Evolutionary conservation across 2,113 vertebrate species (phyloP), one percentile per base, ranked within the genome.

Genomic region (Coregonus clupeaformis): DNA sequence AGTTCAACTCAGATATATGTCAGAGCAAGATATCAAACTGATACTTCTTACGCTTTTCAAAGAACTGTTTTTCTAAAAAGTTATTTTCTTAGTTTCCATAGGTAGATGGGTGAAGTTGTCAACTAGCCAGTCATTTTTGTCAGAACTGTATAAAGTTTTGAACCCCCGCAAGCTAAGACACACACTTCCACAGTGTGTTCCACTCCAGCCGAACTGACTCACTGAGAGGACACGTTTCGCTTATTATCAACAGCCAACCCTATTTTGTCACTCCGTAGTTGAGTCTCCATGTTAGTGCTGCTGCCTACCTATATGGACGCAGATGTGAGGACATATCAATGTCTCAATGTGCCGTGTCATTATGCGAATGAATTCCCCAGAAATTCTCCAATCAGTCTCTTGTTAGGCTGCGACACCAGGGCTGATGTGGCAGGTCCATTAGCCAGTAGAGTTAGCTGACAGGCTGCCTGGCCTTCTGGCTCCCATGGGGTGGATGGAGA

Each of bases 381-480:
- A 85, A 88, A 87, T 90, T 90, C 5, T 49, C 83, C 86, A 88
- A 91, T 91, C 87, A 90, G 83, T 87, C 85, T 85, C 90, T 89
- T 83, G 84, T 90, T 92, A 87, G 88, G 74, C 77, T 70, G 77
- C 80, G 81, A 82, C 85, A 89, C 79, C 76, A 42, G 74, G 81
- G 79, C 82, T 86, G 83, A 90, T 87, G 89, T 90, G 88, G 88
- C 89, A 89, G 87, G 85, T 91, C 89, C 83, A 90, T 92, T 92
- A 91, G 83, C 86, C 85, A 83, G 79, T 62, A 87, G 86, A 84
- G 79, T 77, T 74, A 78, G 84, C 84, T 82, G 87, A 88, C 86
- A 88, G 81, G 77, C 86, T 69, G 47, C 76, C 66, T 74, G 80
- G 82, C 80, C 84, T 69, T 22, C 16, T 47, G 80, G 69, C 29